Base-by-base conservation (phyloP, 2,113 vertebrate genomes). In the Pseudopodoces humilis region DNA sequence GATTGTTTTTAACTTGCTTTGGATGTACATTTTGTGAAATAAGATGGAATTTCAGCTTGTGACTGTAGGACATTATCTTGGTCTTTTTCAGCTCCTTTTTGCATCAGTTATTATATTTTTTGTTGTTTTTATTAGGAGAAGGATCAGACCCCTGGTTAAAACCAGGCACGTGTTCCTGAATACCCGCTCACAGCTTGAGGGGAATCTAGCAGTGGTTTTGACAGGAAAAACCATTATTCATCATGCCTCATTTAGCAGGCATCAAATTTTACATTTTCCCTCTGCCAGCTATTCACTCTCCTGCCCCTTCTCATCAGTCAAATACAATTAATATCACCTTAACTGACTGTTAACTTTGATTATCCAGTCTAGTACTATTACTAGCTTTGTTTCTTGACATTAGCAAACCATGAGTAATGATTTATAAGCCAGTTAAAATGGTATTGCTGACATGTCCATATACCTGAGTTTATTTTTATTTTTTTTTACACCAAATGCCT, bases 161-260 rank as follows among this genome's bases (percentile, higher is more conserved):
- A 86, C 21, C 49, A 90, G 88, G 53, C 52, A 78, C 1, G 9
- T 90, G 76, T 67, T 92, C 33, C 64, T 65, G 83, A 88, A 86
- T 92, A 93, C 52, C 56, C 4, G 3, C 86, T 88, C 2, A 0
- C 88, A 90, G 90, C 93, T 96, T 84, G 88, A 94, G 83, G 92
- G 83, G 80, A 90, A 92, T 95, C 56, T 92, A 83, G 68, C 88
- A 67, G 83, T 83, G 88, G 68, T 80, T 97, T 93, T 96, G 93
- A 96, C 83, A 93, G 86, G 93, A 86, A 94, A 96, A 95, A 75
- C 79, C 92, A 93, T 97, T 94, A 94, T 93, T 96, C 94, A 96
- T 94, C 95, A 88, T 93, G 93, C 88, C 90, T 97, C 95, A 96
- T 97, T 97, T 96, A 96, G 83, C 94, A 96, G 92, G 88, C 92